Percentiles rank a stretch among this genome's conserved stretches.
Evolutionary conservation across 2,113 vertebrate species (phyloP).

Genomic region (Ochotona princeps): DNA sequence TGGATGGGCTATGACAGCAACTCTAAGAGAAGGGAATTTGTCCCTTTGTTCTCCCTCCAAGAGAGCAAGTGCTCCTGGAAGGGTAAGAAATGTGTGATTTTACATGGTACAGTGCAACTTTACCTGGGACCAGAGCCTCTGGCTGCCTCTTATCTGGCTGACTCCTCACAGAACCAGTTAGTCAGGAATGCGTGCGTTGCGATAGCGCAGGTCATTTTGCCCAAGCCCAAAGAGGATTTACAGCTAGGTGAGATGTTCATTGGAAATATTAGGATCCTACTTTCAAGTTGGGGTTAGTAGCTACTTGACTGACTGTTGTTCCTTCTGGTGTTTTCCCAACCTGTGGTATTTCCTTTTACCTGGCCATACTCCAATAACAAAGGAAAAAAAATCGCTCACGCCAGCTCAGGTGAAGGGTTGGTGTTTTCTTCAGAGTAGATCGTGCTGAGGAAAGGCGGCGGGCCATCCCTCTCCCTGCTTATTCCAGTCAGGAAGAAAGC

Average conservation of each 20-base stretch:
- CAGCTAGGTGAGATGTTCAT: conserved; percentile 27
- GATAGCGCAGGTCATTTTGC: background rate
- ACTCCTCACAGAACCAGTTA: no score
- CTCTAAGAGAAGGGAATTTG: no score
- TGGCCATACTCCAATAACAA: conserved; percentile 45
- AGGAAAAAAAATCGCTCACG: conserved; percentile 4
- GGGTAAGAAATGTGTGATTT: no score
- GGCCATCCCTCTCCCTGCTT: no score
- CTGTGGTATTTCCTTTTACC: conserved; percentile 1
- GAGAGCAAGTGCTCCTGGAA: no score
- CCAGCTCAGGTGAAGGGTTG: background rate
- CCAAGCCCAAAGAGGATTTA: conserved; percentile 20
- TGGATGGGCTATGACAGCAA: no score
- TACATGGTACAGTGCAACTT: no score
- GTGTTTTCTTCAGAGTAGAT: conserved; percentile 1
- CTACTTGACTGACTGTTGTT: conserved; percentile 4
- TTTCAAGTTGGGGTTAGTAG: background rate
- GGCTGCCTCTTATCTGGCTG: no score
- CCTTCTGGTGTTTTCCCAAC: conserved; percentile 40
- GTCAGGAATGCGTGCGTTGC: background rate
- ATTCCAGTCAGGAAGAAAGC: background rate
- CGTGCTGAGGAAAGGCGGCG: background rate
- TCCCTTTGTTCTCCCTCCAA: no score
- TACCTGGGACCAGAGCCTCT: no score
- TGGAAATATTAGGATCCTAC: background rate